Base-by-base conservation (phyloP, 2,888 invertebrate genomes). In the Iphiclides podalirius region DNA sequence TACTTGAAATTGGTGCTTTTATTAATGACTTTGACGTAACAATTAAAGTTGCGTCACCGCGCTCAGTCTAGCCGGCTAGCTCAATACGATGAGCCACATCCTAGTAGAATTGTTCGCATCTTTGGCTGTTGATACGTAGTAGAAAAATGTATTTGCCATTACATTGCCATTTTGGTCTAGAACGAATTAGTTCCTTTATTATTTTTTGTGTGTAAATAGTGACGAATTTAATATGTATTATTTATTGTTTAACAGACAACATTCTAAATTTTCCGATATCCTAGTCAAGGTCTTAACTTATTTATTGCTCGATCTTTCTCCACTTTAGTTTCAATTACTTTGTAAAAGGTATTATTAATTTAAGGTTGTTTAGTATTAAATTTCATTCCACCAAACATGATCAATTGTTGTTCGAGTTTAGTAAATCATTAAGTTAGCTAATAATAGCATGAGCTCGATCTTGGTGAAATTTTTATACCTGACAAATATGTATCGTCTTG, bases 91-190 rank as follows among this genome's bases (percentile, higher is more conserved):
- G 60, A 64, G 65, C 64, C 64, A 66, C 63, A 59, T 63, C 62
- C 59, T 66, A 66, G 66, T 63, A 63, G 63, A 69, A 69, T 71
- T 71, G 64, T 68, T 68, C 65, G 68, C 67, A 69, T 67, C 64
- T 79, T 76, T 74, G 80, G 80, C 78, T 80, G 79, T 77, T 74
- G 59, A 64, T 70, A 73, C 62, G 68, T 76, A 75, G 68, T 75
- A 69, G 66, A 72, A 75, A 50, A 75, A 76, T 73, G 72, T 78
- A 61, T 79, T 83, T 87, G 87, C 87, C 87, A 87, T 86, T 81
- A 82, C 74, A 81, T 87, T 87, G 87, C 87, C 87, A 88, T 86
- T 84, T 84, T 73, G 83, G 84, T 83, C 75, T 83, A 84, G 73
- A 82, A 75, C 74, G 78, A 80, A 77, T 84, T 79, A 87, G 87